These are phyloP conservation scores for Accipiter cooperii DNA, from an alignment of 2,113 vertebrate genomes.

Conservation along the genomic window DNA sequence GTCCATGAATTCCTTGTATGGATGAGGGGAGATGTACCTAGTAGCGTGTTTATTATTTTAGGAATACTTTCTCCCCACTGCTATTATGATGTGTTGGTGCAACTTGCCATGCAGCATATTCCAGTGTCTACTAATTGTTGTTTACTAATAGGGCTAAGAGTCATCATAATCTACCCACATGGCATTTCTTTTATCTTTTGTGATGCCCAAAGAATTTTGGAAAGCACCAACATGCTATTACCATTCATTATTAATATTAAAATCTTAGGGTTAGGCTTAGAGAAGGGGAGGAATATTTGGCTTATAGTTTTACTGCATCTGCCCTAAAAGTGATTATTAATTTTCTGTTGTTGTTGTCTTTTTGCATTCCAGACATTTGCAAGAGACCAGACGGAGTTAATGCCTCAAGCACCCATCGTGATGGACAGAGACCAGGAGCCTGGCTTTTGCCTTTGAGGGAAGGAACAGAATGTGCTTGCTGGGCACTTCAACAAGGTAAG, in stretches of 20 bases:
- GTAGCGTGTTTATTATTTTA: neutral
- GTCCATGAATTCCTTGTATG: neutral
- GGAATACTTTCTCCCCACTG: neutral
- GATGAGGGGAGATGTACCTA: neutral
- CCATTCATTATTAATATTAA: neutral
- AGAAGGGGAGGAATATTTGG: neutral
- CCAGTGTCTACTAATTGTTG: neutral
- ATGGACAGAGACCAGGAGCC: too few relatives aligned
- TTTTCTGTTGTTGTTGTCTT: neutral
- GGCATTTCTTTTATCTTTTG: conserved; percentile 12
- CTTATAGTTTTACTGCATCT: neutral
- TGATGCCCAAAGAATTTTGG: neutral
- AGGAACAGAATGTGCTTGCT: too few relatives aligned
- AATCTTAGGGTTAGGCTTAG: neutral
- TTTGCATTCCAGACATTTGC: neutral
- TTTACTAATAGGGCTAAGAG: neutral
- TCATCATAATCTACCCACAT: neutral
- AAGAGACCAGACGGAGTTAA: too few relatives aligned
- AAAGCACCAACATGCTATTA: neutral
- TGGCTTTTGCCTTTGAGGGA: too few relatives aligned
- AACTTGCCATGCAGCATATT: conserved; percentile 35
- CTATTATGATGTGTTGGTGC: neutral
- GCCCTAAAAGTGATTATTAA: neutral
- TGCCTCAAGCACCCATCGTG: too few relatives aligned
- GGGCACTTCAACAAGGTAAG: too few relatives aligned